Percentiles rank a stretch among this genome's conserved stretches.
Evolutionary conservation across 1,140 invertebrate genomes (phyloP).

Genomic region (Contarinia nasturtii): DNA sequence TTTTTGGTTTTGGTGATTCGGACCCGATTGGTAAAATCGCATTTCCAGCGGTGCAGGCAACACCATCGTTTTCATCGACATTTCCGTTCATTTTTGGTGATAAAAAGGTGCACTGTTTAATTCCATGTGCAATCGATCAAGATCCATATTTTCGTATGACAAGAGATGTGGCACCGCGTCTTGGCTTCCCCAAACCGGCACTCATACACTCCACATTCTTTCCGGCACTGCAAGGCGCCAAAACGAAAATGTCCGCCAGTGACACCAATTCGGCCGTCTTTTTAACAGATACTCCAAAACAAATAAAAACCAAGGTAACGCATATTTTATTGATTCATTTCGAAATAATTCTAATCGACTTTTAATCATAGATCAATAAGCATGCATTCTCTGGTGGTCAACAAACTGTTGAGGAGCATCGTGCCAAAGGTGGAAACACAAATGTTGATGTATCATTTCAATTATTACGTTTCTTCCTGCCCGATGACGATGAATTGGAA

Average conservation of each 20-base stretch:
- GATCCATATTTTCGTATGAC: constrained; percentile 99
- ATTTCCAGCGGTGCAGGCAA: constrained; percentile 93
- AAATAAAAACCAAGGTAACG: constrained; percentile 86
- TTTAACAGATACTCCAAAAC: constrained; percentile 84
- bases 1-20: constrained; percentile 95
- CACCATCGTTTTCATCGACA: constrained; percentile 82
- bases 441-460: constrained; percentile 92
- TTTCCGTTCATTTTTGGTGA: constrained; percentile 89
- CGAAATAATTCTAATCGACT: not conserved
- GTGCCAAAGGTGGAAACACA: constrained; percentile 80
- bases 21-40: constrained; percentile 92
- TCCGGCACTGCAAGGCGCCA: constrained; percentile 87
- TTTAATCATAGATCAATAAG: constrained; percentile 64
- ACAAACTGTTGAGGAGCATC: constrained; percentile 82
- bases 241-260: constrained; percentile 97
- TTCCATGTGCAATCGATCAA: constrained; percentile 99
- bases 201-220: constrained; percentile 89
- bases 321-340: too few relatives aligned
- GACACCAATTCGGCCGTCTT: constrained; percentile 89
- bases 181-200: constrained; percentile 83
- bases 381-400: constrained; percentile 97
- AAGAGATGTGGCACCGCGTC: constrained; percentile 79
- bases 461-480: constrained; percentile 88
- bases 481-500: constrained; percentile 79
- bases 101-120: constrained; percentile 64